phyloP scores from a whole-genome alignment of 2,113 vertebrate species.

The Ptilorrhoa leucosticta region DNA sequence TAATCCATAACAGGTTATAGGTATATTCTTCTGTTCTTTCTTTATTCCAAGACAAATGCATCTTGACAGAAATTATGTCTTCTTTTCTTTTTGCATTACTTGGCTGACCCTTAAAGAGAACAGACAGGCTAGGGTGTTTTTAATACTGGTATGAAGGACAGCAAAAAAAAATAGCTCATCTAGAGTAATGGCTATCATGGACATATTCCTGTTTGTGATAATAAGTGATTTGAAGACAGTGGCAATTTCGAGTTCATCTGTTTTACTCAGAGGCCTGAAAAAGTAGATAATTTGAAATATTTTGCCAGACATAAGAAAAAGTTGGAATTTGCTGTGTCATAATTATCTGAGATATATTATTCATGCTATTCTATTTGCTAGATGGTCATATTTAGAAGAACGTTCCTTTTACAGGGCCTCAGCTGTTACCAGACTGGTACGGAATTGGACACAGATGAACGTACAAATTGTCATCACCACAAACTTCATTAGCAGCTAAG shows the following conservation, averaged over 20 bases:
- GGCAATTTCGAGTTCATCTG: background rate
- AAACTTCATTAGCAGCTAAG: background rate
- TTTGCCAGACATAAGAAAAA: background rate
- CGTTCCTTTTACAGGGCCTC: background rate
- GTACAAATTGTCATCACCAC: background rate
- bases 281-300: background rate
- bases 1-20: background rate
- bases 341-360: background rate
- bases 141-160: background rate
- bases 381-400: background rate
- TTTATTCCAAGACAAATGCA: background rate
- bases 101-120: background rate
- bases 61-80: background rate
- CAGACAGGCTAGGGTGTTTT: background rate
- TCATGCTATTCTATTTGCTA: background rate
- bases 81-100: background rate
- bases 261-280: background rate
- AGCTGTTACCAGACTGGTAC: background rate
- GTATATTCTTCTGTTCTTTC: background rate
- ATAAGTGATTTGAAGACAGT: background rate
- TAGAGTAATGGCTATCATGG: background rate
- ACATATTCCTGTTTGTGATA: background rate
- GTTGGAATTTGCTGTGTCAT: background rate
- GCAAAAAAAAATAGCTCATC: background rate
- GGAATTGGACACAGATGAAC: background rate